These are phyloP conservation scores for Rhea americana DNA, from an alignment of 2,113 vertebrate genomes.

Conservation along the genomic window DNA sequence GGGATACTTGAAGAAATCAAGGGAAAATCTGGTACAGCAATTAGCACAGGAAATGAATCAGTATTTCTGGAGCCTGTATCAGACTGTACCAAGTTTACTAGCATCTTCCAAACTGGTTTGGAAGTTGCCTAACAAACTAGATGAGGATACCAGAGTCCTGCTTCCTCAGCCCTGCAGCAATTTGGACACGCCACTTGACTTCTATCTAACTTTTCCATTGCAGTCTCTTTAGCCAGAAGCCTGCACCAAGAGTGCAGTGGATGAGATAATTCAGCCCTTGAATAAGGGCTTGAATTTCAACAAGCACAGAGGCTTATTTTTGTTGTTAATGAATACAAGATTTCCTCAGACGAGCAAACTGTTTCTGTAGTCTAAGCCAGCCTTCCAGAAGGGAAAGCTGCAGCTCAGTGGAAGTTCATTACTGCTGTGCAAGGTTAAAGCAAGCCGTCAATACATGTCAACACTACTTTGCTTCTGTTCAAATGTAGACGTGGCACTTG, in stretches of 20 bases:
- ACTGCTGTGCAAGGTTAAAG: neutral
- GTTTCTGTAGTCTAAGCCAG: conserved; percentile 4
- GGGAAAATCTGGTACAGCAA: neutral
- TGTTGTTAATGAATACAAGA: neutral
- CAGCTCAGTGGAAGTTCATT: conserved; percentile 20
- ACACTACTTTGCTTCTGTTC: neutral
- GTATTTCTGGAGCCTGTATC: conserved; percentile 3
- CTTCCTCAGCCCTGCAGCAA: neutral
- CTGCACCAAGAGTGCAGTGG: neutral
- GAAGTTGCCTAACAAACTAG: neutral
- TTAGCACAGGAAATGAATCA: conserved; percentile 26
- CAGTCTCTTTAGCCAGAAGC: neutral
- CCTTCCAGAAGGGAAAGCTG: neutral
- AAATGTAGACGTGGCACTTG: neutral
- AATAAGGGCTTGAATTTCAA: neutral
- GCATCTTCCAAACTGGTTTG: neutral
- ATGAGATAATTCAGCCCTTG: neutral
- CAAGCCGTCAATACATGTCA: neutral
- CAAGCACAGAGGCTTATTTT: neutral
- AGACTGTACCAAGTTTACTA: neutral
- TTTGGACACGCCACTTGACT: neutral
- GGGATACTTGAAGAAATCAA: neutral
- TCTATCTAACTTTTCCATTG: neutral
- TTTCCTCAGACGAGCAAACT: neutral
- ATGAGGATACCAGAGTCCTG: neutral